A percentile compares a stretch with the other conserved stretches of the same genome.
phyloP scores from a whole-genome alignment of 2,797 vertebrate species.

The Nannoperca australis region DNA sequence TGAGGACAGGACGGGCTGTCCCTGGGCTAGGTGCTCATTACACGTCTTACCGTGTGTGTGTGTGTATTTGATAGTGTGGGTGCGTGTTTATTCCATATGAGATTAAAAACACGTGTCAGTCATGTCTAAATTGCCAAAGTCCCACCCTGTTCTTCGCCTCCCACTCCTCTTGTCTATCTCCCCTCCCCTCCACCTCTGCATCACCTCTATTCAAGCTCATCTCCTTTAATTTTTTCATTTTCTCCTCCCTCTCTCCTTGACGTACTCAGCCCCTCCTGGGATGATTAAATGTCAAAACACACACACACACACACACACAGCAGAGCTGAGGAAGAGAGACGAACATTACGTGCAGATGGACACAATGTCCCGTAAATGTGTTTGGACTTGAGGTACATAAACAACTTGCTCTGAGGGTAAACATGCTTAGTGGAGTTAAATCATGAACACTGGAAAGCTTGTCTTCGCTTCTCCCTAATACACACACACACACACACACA shows the following conservation, averaged over 20 bases:
- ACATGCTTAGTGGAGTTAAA: slow-evolving; percentile 47
- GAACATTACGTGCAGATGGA: slow-evolving; percentile 17
- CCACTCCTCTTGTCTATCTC: not conserved
- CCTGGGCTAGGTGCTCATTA: slow-evolving; percentile 26
- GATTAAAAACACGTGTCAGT: slow-evolving; percentile 58
- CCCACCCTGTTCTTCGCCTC: slow-evolving; percentile 1
- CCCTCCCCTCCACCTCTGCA: slow-evolving; percentile 41
- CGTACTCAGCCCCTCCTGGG: slow-evolving; percentile 32
- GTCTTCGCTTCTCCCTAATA: not conserved
- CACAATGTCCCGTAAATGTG: slow-evolving; percentile 59
- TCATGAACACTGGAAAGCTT: slow-evolving; percentile 17
- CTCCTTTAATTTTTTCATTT: slow-evolving; percentile 18
- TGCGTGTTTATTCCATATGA: slow-evolving; percentile 52
- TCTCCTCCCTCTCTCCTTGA: slow-evolving; percentile 32
- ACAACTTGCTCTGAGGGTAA: slow-evolving; percentile 61
- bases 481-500: slow-evolving; percentile 9
- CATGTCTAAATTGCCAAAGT: slow-evolving; percentile 47
- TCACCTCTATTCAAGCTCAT: slow-evolving; percentile 43
- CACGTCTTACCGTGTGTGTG: slow-evolving; percentile 25
- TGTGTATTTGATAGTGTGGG: slow-evolving; percentile 28
- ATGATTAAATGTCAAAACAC: slow-evolving; percentile 63
- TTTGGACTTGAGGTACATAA: slow-evolving; percentile 52
- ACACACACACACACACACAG: slow-evolving; percentile 12
- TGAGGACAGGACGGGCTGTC: slow-evolving; percentile 50
- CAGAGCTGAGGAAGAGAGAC: not conserved